Evolutionary conservation across 2,797 vertebrate species (phyloP).

Genomic region (Novumbra hubbsi): DNA sequence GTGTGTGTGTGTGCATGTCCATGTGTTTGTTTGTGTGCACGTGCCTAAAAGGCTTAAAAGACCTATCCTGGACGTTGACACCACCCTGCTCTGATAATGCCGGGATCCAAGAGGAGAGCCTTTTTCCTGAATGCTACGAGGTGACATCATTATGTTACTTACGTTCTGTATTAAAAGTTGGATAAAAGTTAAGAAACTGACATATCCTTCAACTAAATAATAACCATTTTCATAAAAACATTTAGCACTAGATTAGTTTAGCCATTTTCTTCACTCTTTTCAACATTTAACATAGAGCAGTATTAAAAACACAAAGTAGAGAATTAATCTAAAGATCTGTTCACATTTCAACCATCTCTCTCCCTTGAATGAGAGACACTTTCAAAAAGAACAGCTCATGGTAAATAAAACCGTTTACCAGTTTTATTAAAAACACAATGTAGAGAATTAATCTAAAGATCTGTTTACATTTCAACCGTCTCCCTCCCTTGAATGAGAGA

Average conservation of each 20-base stretch:
- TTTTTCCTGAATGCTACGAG: conserved; percentile 18
- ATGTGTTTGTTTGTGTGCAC: no score
- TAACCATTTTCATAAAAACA: no score
- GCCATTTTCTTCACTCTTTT: neutral
- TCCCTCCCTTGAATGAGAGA: neutral
- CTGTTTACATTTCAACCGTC: neutral
- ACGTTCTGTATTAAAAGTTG: neutral
- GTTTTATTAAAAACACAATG: neutral
- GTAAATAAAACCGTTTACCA: neutral
- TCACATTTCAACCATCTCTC: neutral
- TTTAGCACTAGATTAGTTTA: neutral
- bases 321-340: neutral
- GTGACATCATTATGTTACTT: conserved; percentile 12
- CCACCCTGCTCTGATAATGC: conserved; percentile 33
- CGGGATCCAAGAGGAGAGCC: conserved; percentile 2
- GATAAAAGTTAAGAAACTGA: neutral
- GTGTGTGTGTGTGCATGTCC: neutral
- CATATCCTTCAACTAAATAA: neutral
- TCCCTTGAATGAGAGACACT: neutral
- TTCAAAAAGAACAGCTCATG: neutral
- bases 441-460: neutral
- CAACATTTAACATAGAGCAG: neutral
- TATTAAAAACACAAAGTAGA: neutral
- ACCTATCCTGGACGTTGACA: conserved; percentile 24
- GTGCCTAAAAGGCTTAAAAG: conserved; percentile 33